These are phyloP conservation scores for Dyspetes luteomarginatus DNA, from an alignment of 2,888 invertebrate species.

Conservation along the genomic window DNA sequence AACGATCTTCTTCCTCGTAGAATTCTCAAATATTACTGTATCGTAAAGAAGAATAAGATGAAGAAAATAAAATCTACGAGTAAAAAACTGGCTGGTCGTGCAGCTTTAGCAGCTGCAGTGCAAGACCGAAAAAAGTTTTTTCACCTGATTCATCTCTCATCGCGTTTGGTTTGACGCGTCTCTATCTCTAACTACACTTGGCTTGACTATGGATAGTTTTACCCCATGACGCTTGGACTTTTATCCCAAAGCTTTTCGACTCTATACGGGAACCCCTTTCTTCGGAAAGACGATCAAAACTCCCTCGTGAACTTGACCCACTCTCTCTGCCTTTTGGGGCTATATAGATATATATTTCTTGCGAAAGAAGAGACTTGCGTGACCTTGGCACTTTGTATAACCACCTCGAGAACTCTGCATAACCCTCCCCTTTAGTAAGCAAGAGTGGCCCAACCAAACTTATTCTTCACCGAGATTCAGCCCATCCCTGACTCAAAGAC, in stretches of 20 bases:
- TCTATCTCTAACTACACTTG: constrained; percentile 61
- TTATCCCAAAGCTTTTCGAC: constrained; percentile 57
- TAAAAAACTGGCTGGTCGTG: constrained; percentile 35
- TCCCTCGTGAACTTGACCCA: constrained; percentile 71
- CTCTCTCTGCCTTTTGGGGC: constrained; percentile 55
- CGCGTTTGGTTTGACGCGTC: constrained; percentile 50
- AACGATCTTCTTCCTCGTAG: not conserved
- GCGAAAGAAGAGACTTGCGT: constrained; percentile 44
- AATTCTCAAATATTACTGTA: constrained; percentile 43
- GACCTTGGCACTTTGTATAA: constrained; percentile 67
- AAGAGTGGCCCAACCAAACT: constrained; percentile 49
- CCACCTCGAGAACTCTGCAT: constrained; percentile 57
- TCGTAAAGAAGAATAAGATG: constrained; percentile 9
- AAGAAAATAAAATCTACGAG: constrained; percentile 57
- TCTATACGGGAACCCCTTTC: constrained; percentile 48
- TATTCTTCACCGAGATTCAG: constrained; percentile 64
- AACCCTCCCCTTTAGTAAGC: constrained; percentile 45
- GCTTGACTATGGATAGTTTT: constrained; percentile 61
- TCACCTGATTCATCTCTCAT: constrained; percentile 68
- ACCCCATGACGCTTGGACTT: constrained; percentile 52
- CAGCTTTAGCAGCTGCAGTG: constrained; percentile 55
- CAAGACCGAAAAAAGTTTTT: constrained; percentile 71
- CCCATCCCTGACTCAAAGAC: constrained; percentile 59
- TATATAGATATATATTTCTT: constrained; percentile 27
- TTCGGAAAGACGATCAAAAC: constrained; percentile 59